Evolutionary conservation across 1,140 invertebrate genomes (phyloP), one percentile per base, ranked within the genome.

Genomic region (Drosophila micromelanica): DNA sequence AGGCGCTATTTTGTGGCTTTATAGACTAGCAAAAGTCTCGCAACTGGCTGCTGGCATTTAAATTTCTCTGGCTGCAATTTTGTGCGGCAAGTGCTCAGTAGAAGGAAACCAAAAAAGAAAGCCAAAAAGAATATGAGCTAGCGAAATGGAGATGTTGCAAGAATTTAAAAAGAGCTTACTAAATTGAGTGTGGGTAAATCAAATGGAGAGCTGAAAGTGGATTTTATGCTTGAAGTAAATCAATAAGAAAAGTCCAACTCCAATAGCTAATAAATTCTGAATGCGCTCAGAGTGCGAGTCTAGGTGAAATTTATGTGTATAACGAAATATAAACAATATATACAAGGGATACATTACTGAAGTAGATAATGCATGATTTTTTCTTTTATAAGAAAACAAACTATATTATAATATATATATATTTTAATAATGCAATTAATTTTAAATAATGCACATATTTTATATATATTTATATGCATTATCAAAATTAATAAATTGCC

Each of bases 251-350:
- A 23, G 54, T 57, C 45, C 38, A 23, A 15, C 54, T 42, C 63
- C 63, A 32, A 67, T 59, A 35, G 54, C 63, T 59, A 67, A 67
- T 67, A 67, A 57, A 67, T 67, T 13, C 20, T 55, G 42, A 55
- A 38, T 40, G 9, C 5, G 42, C 4, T 6, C 0, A 27, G 27
- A 27, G 27, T 38, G 42, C 8, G 12, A 23, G 42, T 23, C 17
- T 52, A 23, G 13, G 9, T 23, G 5, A 17, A 37, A 37, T n/a
- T 32, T 15, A 13, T 15, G 17, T 35, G 20, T 20, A 48, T 30
- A 63, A 52, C 13, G 45, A 35, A 55, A 35, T 37, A 54, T 43
- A 27, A 27, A 6, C 27, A 0, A 27, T 27, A 27, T 6, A 27
- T 6, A 23, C 20, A 27, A 27, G 27, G 27, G 27, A 27, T 6